Base-by-base conservation (phyloP, 2,113 vertebrate genomes). In the Pollachius pollachius region DNA sequence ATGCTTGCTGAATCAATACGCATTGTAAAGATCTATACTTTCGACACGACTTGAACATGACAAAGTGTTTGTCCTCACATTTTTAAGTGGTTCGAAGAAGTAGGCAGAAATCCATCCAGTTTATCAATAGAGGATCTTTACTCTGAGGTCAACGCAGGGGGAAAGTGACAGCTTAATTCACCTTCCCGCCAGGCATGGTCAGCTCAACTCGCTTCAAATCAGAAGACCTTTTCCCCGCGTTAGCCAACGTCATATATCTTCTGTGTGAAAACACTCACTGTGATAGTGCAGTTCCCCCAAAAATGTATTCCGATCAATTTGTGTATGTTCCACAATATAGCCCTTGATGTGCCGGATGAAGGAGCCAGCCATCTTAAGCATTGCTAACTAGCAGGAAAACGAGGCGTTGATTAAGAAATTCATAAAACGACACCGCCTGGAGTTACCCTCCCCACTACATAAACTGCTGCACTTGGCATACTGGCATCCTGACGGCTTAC, bases 61-160 rank as follows among this genome's bases (percentile, higher is more conserved):
- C 54, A 57, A n/a, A 57, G 54, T 57, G 15, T 57, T 16, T 57
- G n/a, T 17, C 54, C 54, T n/a, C 41, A 13, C n/a, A 9, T 48
- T 16, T 80, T 84, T 81, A 82, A 76, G 73, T 63, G 62, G 70
- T 72, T 48, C 70, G 72, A 82, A 66, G 17, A 72, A 73, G 78
- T 84, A 68, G 65, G 79, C 77, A 75, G 70, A 68, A 74, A 83
- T 62, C 77, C 73, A 84, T 84, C 83, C 66, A 73, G 57, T 23
- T 64, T 80, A 73, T 82, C 69, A 79, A 81, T 80, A 79, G 67
- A 70, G 48, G 48, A 72, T 41, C 69, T 59, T 74, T 52, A 57
- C 62, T 67, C 60, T 15, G 68, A 23, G 70, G 65, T 64, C 68
- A 67, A 56, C 17, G 62, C 27, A 57, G 54, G 30, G 27, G 52